Evolutionary conservation across 1,140 invertebrate species (phyloP), one percentile per base, ranked within the genome.

Genomic region (Zaprionus davidi): DNA sequence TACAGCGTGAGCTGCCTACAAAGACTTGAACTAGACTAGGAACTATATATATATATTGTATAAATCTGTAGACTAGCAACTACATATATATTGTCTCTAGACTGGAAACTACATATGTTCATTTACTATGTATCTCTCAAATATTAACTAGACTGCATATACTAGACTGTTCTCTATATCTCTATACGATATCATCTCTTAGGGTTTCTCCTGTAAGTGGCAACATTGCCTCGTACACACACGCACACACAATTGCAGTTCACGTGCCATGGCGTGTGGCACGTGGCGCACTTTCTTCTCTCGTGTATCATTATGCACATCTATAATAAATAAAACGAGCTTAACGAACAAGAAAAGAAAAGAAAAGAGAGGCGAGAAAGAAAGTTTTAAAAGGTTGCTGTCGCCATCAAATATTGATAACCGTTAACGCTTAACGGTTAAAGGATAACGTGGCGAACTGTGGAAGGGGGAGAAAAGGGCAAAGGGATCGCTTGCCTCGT

Each of bases 371-470:
- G 38, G 7, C 17, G 17, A 41, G 24, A 41, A 12, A n/a, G 31
- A 66, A 76, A 62, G 28, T 74, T 56, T 69, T 69, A 81, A 88
- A 84, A 86, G 78, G 69, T 81, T 78, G 53, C 26, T 24, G 65
- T 53, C 64, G 67, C 24, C 72, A 87, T 88, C 75, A 90, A 84
- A 88, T 76, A 88, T 88, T 88, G 85, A 88, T 90, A 88, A 79
- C 57, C 71, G 71, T 78, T 69, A 46, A 72, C 67, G 58, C 56
- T 46, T 71, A 64, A 75, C 68, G 72, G 69, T 71, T 75, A 71
- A 71, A 46, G 68, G 55, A 69, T 76, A 81, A 77, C 69, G 65
- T 49, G 46, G n/a, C 17, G 0, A 22, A 12, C 13, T 5, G 38
- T 5, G 38, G 38, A 15, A 2, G 46, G 46, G 20, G 12, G 4